Evolutionary conservation across 2,888 invertebrate genomes (phyloP), one percentile per base, ranked within the genome.

Genomic region (Agonopterix arenella): DNA sequence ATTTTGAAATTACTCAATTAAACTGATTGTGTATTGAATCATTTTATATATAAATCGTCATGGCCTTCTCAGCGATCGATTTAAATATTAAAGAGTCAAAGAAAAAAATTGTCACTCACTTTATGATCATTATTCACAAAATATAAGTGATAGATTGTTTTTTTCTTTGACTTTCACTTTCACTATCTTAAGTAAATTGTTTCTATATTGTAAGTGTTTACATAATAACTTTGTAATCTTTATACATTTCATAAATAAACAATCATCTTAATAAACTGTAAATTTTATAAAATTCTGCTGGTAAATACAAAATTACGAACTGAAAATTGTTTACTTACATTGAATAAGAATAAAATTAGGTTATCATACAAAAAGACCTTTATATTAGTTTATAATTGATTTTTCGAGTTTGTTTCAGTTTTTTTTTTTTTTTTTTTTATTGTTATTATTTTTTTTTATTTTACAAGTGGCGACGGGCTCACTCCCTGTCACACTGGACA

Each of bases 221-320:
- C 11, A 5, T 18, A 18, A 42, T 36, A 28, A 28, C 41, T 47
- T 48, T 43, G 48, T 48, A 48, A 48, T 43, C 43, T 48, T 47
- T 48, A 36, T 48, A 48, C 48, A 43, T 48, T 48, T 42, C 42
- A 42, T 47, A 47, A 37, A 36, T 37, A n/a, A 40, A n/a, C 40
- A 40, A n/a, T 40, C 40, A 40, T 18, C 16, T 13, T 16, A 38
- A 46, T 46, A 37, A 16, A 36, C 46, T 36, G 11, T 44, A 18
- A 36, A 11, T 11, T 36, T 36, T 2, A 45, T 45, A 37, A 28
- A 13, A n/a, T 38, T 16, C 5, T 46, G 40, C 18, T 46, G 46
- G 46, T 46, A 46, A 46, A 45, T 45, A 40, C 46, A 46, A 46
- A 38, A 42, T 11, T 10, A 4, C 42, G 13, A 8, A 42, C 28